These are phyloP conservation scores for Reticulitermes speratus DNA, from an alignment of 1,140 invertebrate species.

Conservation along the genomic window DNA sequence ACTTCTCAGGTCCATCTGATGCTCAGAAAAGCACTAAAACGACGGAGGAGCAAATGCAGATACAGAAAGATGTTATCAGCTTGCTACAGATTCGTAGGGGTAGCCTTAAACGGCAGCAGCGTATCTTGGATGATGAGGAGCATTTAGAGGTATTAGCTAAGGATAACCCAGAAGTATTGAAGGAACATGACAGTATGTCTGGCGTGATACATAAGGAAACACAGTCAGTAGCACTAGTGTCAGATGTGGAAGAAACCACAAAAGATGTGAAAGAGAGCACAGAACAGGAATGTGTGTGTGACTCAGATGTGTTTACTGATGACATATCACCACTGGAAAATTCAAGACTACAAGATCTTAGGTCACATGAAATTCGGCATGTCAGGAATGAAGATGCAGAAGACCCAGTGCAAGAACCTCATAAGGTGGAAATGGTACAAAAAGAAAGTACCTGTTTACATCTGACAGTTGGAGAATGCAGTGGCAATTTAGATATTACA, in stretches of 20 bases:
- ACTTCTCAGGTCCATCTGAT: neutral
- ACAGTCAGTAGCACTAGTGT: no score
- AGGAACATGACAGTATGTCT: neutral
- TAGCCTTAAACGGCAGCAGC: conserved; percentile 35
- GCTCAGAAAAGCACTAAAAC: neutral
- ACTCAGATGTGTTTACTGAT: neutral
- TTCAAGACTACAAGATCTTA: neutral
- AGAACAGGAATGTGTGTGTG: neutral
- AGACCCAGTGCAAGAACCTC: no score
- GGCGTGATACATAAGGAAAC: neutral
- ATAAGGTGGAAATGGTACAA: no score
- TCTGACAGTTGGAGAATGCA: neutral
- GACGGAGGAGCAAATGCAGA: neutral
- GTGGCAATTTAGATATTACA: neutral
- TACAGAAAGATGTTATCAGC: neutral
- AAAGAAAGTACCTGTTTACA: no score
- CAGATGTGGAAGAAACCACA: neutral
- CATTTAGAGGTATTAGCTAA: neutral
- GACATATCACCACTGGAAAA: neutral
- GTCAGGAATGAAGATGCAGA: no score
- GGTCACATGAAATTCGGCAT: no score
- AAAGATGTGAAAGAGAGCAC: neutral
- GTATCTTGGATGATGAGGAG: conserved; percentile 32
- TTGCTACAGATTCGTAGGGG: conserved; percentile 24
- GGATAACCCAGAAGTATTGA: neutral